Conservation (phyloP, 2,888 invertebrate genomes). For the Dasypogon diadema region DNA sequence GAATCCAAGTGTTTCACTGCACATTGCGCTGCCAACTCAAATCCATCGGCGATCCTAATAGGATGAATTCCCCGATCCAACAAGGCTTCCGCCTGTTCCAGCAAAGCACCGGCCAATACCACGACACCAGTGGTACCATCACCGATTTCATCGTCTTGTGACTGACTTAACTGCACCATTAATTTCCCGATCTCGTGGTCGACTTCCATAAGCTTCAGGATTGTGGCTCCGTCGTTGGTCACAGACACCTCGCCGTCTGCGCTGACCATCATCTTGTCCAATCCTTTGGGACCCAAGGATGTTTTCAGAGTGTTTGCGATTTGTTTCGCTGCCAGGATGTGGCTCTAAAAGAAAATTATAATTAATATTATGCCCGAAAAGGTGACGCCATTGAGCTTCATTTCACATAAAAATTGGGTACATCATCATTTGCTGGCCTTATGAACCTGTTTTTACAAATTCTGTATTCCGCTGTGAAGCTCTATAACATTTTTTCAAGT, state of each 20-base stretch:
- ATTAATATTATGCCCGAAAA: no score
- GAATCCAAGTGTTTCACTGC: slow-evolving; percentile 88
- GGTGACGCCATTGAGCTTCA: no score
- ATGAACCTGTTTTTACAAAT: no score
- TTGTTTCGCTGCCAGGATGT: slow-evolving; percentile 95
- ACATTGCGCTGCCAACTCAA: slow-evolving; percentile 93
- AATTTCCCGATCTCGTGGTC: slow-evolving; percentile 98
- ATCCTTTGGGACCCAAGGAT: slow-evolving; percentile 95
- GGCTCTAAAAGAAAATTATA: slow-evolving; percentile 79
- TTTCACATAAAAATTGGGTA: no score
- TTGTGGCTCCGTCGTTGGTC: slow-evolving; percentile 99
- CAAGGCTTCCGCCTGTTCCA: slow-evolving; percentile 94
- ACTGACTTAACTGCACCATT: slow-evolving; percentile 97
- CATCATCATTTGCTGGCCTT: no score
- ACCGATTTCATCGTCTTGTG: slow-evolving; percentile 99
- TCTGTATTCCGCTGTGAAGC: no score
- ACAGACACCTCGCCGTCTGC: slow-evolving; percentile 97
- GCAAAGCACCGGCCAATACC: slow-evolving; percentile 82
- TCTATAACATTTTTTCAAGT: no score
- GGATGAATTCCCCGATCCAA: slow-evolving; percentile 98
- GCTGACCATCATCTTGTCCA: slow-evolving; percentile 98
- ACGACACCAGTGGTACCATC: slow-evolving; percentile 99
- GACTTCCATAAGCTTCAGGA: slow-evolving; percentile 98
- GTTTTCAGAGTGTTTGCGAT: slow-evolving; percentile 91
- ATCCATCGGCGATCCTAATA: slow-evolving; percentile 98